Percentiles rank a stretch among this genome's conserved stretches.
phyloP scores from a whole-genome alignment of 2,797 vertebrate genomes.

The Argentina silus region DNA sequence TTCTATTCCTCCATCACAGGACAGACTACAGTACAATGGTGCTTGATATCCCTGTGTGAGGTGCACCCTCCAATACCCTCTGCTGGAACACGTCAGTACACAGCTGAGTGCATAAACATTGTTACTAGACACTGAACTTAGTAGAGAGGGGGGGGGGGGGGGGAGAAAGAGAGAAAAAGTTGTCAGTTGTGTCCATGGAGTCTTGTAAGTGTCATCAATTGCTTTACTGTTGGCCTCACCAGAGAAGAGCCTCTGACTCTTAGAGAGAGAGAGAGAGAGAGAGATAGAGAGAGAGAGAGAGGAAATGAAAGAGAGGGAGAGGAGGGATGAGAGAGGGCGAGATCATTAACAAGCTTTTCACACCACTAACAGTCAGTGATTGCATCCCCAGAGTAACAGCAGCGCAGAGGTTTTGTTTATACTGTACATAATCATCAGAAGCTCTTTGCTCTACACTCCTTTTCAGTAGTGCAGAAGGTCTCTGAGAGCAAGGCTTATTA shows the following conservation, averaged over 20 bases:
- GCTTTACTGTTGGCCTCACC: neutral
- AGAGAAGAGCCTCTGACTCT: neutral
- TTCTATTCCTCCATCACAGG: too few species aligned
- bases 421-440: neutral
- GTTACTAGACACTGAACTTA: too few species aligned
- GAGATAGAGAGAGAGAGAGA: neutral
- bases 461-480: too few species aligned
- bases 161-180: slow-evolving; percentile 4
- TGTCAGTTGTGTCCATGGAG: neutral
- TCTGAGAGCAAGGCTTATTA: too few species aligned
- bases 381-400: neutral
- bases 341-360: slow-evolving; percentile 7
- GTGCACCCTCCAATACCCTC: too few species aligned
- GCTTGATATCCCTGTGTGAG: too few species aligned
- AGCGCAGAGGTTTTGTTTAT: neutral
- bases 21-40: too few species aligned
- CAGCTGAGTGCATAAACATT: too few species aligned
- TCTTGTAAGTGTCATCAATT: neutral
- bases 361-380: slow-evolving; percentile 5
- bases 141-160: slow-evolving; percentile 18
- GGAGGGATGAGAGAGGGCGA: neutral
- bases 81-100: too few species aligned
- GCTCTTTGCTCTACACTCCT: neutral
- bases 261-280: neutral
- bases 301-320: neutral